Conservation (phyloP, 2,888 invertebrate genomes). For the Leuctra nigra region DNA sequence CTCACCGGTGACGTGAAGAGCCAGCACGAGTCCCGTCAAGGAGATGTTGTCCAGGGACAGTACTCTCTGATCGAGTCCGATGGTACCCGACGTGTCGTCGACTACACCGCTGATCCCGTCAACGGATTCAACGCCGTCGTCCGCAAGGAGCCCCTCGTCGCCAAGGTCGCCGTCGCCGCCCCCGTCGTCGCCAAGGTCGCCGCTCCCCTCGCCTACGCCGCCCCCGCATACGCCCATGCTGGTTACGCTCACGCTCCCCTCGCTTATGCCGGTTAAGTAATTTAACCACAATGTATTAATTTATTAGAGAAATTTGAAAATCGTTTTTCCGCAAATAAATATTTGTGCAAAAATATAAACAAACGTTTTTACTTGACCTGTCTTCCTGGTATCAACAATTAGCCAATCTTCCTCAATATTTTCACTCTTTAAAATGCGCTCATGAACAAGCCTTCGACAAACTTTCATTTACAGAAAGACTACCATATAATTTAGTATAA, state of each 20-base stretch:
- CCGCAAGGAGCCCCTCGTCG: conserved; percentile 13
- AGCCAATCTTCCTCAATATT: no score
- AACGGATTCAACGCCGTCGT: conserved; percentile 23
- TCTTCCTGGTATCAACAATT: no score
- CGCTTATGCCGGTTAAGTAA: conserved; percentile 13
- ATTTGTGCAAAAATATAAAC: no score
- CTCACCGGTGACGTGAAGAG: conserved; percentile 18
- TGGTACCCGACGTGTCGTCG: conserved; percentile 18
- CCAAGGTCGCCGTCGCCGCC: conserved; percentile 7
- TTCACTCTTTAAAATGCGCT: no score
- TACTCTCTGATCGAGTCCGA: conserved; percentile 20
- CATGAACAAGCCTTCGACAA: no score
- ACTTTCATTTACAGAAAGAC: no score
- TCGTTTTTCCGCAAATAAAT: no score
- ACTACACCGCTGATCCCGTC: conserved; percentile 20
- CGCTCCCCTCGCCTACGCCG: conserved; percentile 12
- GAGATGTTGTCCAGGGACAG: conserved; percentile 19
- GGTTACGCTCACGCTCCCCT: conserved; percentile 8
- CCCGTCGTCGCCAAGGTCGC: conserved; percentile 19
- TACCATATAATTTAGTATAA: no score
- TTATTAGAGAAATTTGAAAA: no score
- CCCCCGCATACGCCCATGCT: conserved; percentile 9
- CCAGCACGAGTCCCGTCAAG: conserved; percentile 18
- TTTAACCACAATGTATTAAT: conserved; percentile 8
- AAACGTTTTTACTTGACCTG: no score